Percentiles rank a stretch among this genome's conserved stretches.
phyloP scores from a whole-genome alignment of 1,140 invertebrate genomes.

The Penaeus japonicus region DNA sequence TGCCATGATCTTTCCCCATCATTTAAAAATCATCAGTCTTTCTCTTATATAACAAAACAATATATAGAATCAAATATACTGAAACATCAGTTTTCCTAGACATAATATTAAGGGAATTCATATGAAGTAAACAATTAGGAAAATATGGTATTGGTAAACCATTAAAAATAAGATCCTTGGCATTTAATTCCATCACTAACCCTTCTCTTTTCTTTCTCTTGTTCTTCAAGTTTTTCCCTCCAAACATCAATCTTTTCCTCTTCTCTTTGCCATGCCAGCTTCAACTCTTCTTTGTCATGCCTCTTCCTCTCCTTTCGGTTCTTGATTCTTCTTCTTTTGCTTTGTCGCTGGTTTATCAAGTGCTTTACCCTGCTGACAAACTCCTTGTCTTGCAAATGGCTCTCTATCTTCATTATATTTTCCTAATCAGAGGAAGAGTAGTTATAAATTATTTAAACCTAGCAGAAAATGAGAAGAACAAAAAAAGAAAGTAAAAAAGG shows the following conservation, averaged over 20 bases:
- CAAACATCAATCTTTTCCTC: constrained; percentile 71
- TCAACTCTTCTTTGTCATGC: constrained; percentile 62
- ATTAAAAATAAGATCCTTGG: background rate
- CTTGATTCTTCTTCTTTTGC: constrained; percentile 26
- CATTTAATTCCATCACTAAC: constrained; percentile 61
- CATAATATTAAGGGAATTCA: background rate
- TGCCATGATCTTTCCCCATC: background rate
- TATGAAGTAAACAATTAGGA: background rate
- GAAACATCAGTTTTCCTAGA: background rate
- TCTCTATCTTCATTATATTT: background rate
- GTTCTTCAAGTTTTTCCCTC: constrained; percentile 70
- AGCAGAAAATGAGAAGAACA: background rate
- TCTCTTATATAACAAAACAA: background rate
- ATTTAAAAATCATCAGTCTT: background rate
- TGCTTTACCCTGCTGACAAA: background rate
- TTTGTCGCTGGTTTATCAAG: background rate
- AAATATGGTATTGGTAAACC: background rate
- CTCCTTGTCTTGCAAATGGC: constrained; percentile 4
- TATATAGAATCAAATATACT: background rate
- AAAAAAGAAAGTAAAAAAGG: no score
- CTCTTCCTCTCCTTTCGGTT: constrained; percentile 61
- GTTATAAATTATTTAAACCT: constrained; percentile 48
- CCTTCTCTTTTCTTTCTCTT: constrained; percentile 71
- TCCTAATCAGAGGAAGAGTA: background rate
- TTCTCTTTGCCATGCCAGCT: constrained; percentile 65